Percentiles rank a stretch among this genome's conserved stretches.
phyloP scores from a whole-genome alignment of 2,888 invertebrate genomes.

The Eristalis pertinax region DNA sequence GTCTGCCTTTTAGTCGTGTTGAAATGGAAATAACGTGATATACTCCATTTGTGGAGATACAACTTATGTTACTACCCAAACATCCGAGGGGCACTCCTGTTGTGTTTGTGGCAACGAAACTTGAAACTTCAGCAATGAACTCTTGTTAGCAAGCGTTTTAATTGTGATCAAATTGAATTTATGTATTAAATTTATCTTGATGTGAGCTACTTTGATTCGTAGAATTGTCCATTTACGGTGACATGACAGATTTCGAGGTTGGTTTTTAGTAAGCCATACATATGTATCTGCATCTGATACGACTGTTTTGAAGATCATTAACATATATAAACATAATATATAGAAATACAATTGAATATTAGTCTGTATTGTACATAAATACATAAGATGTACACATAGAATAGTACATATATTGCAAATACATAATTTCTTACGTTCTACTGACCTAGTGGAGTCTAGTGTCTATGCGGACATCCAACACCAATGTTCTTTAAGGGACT shows the following conservation, averaged over 20 bases:
- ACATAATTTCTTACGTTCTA: no score
- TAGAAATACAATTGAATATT: no score
- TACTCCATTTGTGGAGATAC: constrained; percentile 57
- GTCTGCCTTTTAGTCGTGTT: constrained; percentile 42
- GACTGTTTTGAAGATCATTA: no score
- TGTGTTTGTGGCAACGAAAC: neutral
- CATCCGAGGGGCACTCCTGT: constrained; percentile 50
- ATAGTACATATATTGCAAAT: no score
- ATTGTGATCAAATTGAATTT: constrained; percentile 37
- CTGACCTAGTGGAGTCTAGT: no score
- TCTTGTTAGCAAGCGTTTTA: constrained; percentile 15
- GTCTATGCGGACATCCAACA: no score
- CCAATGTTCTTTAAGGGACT: no score
- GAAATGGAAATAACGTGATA: constrained; percentile 40
- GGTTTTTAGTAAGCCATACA: neutral
- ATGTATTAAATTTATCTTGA: constrained; percentile 12
- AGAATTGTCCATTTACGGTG: constrained; percentile 19
- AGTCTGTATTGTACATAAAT: no score
- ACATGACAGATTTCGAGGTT: constrained; percentile 11
- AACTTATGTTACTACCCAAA: constrained; percentile 45
- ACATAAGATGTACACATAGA: no score
- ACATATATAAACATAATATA: no score
- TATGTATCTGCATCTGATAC: neutral
- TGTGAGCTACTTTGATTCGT: constrained; percentile 6
- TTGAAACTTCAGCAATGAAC: constrained; percentile 23